These are phyloP conservation scores for Cladopsammia gracilis DNA, from an alignment of 64 coral and sea anemone species.

Conservation along the genomic window DNA sequence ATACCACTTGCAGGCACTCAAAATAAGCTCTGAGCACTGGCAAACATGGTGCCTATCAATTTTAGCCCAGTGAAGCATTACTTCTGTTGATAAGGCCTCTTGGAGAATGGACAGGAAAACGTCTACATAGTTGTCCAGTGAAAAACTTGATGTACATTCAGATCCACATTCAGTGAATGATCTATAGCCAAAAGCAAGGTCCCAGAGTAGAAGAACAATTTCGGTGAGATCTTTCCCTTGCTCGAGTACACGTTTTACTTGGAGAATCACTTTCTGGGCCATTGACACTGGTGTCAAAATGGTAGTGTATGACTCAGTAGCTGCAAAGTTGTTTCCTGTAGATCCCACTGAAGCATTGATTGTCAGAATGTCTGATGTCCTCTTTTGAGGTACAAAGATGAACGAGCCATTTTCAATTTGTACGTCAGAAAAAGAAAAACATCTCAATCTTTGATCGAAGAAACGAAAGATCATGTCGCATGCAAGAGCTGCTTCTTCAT, in stretches of 20 bases:
- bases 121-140: not conserved
- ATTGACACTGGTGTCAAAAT: not conserved
- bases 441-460: not conserved
- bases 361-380: not conserved
- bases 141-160: not conserved
- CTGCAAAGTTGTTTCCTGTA: too few species aligned
- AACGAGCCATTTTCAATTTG: not conserved
- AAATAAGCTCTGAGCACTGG: conserved; percentile 26
- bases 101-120: not conserved
- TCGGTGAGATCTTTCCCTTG: not conserved
- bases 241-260: not conserved
- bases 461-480: not conserved
- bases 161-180: fast-evolving
- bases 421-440: not conserved
- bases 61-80: not conserved
- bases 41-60: not conserved
- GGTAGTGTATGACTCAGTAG: not conserved
- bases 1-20: not conserved
- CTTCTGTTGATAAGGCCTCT: not conserved
- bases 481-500: not conserved
- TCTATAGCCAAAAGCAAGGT: not conserved
- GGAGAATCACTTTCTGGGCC: not conserved
- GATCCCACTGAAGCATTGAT: not conserved
- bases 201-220: not conserved
- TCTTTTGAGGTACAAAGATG: not conserved